Base-by-base conservation (phyloP, 92 coral and sea anemone genomes). In the Umimayanthus kanabou region DNA sequence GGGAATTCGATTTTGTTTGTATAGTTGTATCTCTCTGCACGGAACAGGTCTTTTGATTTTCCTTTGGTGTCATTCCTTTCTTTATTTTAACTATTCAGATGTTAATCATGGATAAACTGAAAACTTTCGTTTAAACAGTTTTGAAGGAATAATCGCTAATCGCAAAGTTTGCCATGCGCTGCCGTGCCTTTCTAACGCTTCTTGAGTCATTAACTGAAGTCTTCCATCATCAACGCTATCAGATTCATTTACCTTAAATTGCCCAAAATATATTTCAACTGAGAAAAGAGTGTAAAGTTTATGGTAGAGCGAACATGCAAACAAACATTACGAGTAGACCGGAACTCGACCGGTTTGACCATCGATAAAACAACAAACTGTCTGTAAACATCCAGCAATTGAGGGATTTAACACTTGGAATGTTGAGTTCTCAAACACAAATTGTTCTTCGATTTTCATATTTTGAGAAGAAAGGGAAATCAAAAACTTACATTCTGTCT, bases 251-350 rank as follows among this genome's bases (percentile, higher is more conserved):
- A 29, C 49, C 64, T 28, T 49, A 69, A 45, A 49, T 47, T 42
- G 67, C 7, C 9, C 65, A 15, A 83, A 57, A 61, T 33, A 39
- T 10, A n/a, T 58, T 57, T 33, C 72, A 76, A 42, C 18, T 15
- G 33, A 22, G 29, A 1, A 70, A 73, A 83, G 13, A 25, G 22
- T 47, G 23, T 2, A 22, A 50, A 83, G 77, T 83, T 69, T 43
- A 47, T 72, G 49, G 61, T 83, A 55, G 43, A n/a, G 76, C 53
- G 39, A 83, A 65, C 77, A 47, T 83, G 66, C 78, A 83, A 83
- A 83, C 87, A 83, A 83, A 83, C 87, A 83, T 11, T 28, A 43
- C 85, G 53, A 30, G 84, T 57, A 8, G 84, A 80, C 84, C 84
- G 84, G 84, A 80, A 80, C 69, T 53, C 10, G 47, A 13, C 64